Percentiles rank a stretch among this genome's conserved stretches.
phyloP scores from a whole-genome alignment of 2,113 vertebrate species.

The Phodopus roborovskii region DNA sequence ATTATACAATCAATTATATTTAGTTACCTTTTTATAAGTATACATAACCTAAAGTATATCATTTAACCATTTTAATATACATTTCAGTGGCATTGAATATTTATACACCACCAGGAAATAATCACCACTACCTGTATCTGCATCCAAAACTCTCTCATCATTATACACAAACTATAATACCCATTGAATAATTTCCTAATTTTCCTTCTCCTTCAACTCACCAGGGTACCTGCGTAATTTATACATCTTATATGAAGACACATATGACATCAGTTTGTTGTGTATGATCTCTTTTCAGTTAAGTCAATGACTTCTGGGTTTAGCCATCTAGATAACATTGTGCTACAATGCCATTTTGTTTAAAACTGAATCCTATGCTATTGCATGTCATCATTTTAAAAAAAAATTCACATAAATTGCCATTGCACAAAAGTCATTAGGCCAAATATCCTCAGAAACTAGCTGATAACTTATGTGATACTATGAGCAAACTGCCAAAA shows the following conservation, averaged over 20 bases:
- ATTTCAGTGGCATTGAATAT: not conserved
- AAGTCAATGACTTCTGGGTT: not conserved
- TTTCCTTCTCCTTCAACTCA: not conserved
- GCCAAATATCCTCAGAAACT: not conserved
- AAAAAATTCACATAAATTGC: not conserved
- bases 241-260: not conserved
- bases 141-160: not conserved
- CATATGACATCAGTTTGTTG: not conserved
- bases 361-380: not conserved
- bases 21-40: not conserved
- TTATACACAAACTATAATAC: not conserved
- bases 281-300: not conserved
- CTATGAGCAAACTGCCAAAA: not conserved
- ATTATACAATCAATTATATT: not conserved
- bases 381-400: not conserved
- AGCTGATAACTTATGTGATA: not conserved
- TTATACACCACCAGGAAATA: not conserved
- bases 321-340: not conserved
- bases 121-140: not conserved
- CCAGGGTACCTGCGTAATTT: not conserved
- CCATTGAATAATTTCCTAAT: not conserved
- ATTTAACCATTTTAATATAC: not conserved
- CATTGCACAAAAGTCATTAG: not conserved
- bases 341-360: not conserved
- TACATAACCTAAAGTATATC: not conserved